Base-by-base conservation (phyloP, 2,888 invertebrate genomes). In the Watsonalla cultraria region DNA sequence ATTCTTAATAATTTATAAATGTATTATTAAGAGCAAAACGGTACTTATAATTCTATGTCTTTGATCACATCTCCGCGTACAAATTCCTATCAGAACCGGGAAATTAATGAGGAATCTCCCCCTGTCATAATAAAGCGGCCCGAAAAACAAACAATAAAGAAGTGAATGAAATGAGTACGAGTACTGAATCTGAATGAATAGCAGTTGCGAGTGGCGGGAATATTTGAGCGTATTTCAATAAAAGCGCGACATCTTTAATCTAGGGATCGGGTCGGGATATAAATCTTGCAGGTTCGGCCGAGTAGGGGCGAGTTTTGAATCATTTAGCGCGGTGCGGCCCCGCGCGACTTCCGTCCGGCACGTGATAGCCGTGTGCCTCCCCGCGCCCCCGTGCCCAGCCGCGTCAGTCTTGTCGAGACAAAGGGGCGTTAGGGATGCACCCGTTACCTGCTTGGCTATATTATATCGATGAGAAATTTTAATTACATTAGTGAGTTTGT, bases 351-450 rank as follows among this genome's bases (percentile, higher is more conserved):
- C 88, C 89, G 89, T 88, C 87, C 89, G 89, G 87, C 89, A 86
- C 89, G 87, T 85, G 86, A 84, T 76, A 66, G 65, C 64, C 61
- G 61, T 60, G 65, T 65, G 56, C 47, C 66, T 70, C 68, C 70
- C 59, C 67, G 60, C 59, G 47, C 65, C 56, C 67, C 61, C 58
- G 63, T 60, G 42, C 42, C 42, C 11, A 11, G 42, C 42, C 80
- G 84, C 87, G 89, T 85, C 89, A 90, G 89, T 90, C 90, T 90
- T 90, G 86, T 83, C 88, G 89, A 90, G 90, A 91, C 90, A 90
- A 90, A 90, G 89, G 89, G 87, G 83, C 85, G 72, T 61, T 81
- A 86, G 90, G 59, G 85, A 56, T 76, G 84, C 37, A n/a, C 11
- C 9, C n/a, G 11, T 5, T 24, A 2, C 9, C n/a, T 33, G n/a